Evolutionary conservation across 2,797 vertebrate species (phyloP).

Genomic region (Aquila chrysaetos): DNA sequence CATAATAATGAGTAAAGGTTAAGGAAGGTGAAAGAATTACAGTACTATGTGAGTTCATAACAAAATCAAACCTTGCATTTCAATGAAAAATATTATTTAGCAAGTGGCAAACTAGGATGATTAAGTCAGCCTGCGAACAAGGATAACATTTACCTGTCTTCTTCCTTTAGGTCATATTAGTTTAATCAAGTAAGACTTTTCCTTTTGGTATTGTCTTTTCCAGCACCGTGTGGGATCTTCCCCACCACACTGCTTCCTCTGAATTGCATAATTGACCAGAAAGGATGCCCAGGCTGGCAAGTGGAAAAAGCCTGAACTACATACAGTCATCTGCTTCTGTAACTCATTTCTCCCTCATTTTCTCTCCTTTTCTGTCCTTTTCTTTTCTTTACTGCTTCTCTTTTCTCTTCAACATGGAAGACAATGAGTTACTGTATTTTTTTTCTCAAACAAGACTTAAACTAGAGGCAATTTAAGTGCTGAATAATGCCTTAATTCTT

Average conservation of each 20-base stretch:
- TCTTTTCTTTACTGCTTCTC: neutral
- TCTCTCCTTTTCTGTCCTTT: neutral
- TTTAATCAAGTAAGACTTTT: neutral
- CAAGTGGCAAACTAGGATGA: neutral
- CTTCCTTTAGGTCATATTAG: constrained; percentile 3
- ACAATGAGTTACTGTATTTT: neutral
- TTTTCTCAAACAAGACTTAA: neutral
- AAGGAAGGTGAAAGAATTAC: neutral
- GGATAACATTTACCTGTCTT: neutral
- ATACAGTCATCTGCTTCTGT: neutral
- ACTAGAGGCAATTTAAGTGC: neutral
- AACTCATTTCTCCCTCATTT: neutral
- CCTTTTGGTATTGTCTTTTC: neutral
- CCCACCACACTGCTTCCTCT: neutral
- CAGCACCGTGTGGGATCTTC: neutral
- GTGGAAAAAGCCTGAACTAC: neutral
- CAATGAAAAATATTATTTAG: neutral
- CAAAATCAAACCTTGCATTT: neutral
- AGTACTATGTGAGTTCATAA: neutral
- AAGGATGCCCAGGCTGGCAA: neutral
- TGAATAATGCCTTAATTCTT: neutral
- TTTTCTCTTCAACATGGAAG: neutral
- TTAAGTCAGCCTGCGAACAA: neutral
- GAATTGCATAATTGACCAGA: neutral
- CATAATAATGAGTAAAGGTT: neutral